Evolutionary conservation across 2,113 vertebrate species (phyloP), one percentile per base, ranked within the genome.

Genomic region (Eolophus roseicapilla): DNA sequence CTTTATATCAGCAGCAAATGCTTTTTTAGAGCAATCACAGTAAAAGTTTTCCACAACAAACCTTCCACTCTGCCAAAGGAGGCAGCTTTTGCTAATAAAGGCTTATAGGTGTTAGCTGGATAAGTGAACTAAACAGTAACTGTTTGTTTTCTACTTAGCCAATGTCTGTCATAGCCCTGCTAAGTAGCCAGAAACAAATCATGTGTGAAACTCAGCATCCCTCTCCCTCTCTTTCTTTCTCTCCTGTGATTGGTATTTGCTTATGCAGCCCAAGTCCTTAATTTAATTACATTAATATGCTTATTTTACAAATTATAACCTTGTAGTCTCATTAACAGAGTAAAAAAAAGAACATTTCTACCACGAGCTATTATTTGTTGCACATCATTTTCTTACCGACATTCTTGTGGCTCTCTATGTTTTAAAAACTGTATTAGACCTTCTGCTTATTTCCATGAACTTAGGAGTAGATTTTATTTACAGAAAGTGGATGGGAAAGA

Each of bases 231-330:
- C 33, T 70, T 39, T 90, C 70, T 82, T 60, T 91, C 81, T 86
- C 83, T 95, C 81, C 92, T 64, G 94, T 77, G 86, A 86, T 75
- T 93, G 59, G 35, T 94, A 91, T 98, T 97, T 94, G 94, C 90
- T 96, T 91, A 93, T 95, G 96, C 94, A 95, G 79, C 60, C 90
- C 82, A 21, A 93, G 76, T 91, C 55, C 8, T 69, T 96, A 90
- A 96, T 96, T 94, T 94, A 97, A 97, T 97, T 97, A 97, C 95
- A 13, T 84, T 90, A 93, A 97, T 86, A 87, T 71, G 80, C 83
- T 31, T 86, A 83, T 97, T 98, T 98, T 97, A 97, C 97, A 97
- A 96, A 97, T 97, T 85, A 97, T 92, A 80, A 95, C 70, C 94
- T 97, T 96, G 93, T 88, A 92, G 91, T 87, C 94, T 91, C 86